These are phyloP conservation scores for Spilarctia lutea DNA, from an alignment of 2,888 invertebrate species.

Conservation along the genomic window DNA sequence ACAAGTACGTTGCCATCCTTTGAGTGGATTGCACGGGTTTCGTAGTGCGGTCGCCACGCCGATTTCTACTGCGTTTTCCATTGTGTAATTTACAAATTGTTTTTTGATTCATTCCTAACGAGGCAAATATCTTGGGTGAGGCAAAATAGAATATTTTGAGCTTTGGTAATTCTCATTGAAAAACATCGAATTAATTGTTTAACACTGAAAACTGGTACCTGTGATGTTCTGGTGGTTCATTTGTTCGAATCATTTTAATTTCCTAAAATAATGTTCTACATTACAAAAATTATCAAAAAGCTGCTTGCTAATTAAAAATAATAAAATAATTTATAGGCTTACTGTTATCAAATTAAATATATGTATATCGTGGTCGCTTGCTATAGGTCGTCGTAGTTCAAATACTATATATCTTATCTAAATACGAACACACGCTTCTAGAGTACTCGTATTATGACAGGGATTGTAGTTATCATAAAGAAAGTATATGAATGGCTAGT, in stretches of 20 bases:
- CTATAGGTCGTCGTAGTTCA: slow-evolving; percentile 27
- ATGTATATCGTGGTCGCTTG: slow-evolving; percentile 21
- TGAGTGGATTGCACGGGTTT: no score
- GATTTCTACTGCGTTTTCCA: no score
- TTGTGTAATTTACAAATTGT: no score
- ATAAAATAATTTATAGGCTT: not conserved
- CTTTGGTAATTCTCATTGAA: no score
- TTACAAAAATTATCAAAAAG: not conserved
- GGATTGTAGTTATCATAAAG: not conserved
- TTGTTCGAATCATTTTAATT: not conserved
- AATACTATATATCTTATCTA: slow-evolving; percentile 18
- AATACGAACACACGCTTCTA: not conserved
- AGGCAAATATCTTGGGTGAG: no score
- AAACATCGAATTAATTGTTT: no score
- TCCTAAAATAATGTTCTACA: slow-evolving; percentile 1
- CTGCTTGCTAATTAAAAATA: slow-evolving; percentile 2
- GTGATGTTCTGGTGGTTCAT: no score
- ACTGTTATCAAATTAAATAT: slow-evolving; percentile 15
- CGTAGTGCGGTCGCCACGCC: no score
- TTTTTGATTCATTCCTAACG: no score
- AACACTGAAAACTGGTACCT: no score
- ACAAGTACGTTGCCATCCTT: not conserved
- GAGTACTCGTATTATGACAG: not conserved
- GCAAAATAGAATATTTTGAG: no score
- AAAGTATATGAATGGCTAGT: slow-evolving; percentile 3